Base-by-base conservation (phyloP, 2,797 vertebrate species). In the Lutjanus argentimaculatus region DNA sequence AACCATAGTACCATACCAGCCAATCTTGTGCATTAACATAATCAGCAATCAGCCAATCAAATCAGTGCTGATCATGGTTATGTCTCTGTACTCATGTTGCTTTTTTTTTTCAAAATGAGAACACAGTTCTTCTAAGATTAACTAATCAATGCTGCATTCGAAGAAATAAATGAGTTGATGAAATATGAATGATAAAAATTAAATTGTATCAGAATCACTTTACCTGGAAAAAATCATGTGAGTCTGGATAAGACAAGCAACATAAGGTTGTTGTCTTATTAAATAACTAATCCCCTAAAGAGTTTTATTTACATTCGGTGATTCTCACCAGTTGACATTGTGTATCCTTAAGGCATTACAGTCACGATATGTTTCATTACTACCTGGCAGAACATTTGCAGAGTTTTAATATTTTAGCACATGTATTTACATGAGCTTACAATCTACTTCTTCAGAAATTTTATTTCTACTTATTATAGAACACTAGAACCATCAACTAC, bases 371-470 rank as follows among this genome's bases (percentile, higher is more conserved):
- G 19, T 19, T 42, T n/a, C 14, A 49, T 49, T 40, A 49, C 14
- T 16, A n/a, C 10, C 10, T 36, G 25, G 12, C 12, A 22, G 48
- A 43, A 42, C 1, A 9, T 59, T 70, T 36, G 56, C 22, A 77
- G 19, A 67, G 12, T 13, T 22, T 67, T 64, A n/a, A 72, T 72
- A n/a, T 16, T 62, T 55, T 57, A 43, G 49, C 66, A 67, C 2
- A 1, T 0, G 62, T n/a, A 30, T 55, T 73, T 17, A 36, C 17
- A 74, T 56, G 3, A 19, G 22, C 46, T 58, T 66, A 17, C 7
- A 74, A 17, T 22, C 43, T 36, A 49, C 2, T 12, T 48, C n/a
- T 17, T 30, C 25, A 16, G 16, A 14, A 15, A 11, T 43, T 56
- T 6, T 25, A 8, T 68, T 53, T 66, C 51, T 45, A 10, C 21